Base-by-base conservation (phyloP, 2,797 vertebrate species). In the Fringilla coelebs region DNA sequence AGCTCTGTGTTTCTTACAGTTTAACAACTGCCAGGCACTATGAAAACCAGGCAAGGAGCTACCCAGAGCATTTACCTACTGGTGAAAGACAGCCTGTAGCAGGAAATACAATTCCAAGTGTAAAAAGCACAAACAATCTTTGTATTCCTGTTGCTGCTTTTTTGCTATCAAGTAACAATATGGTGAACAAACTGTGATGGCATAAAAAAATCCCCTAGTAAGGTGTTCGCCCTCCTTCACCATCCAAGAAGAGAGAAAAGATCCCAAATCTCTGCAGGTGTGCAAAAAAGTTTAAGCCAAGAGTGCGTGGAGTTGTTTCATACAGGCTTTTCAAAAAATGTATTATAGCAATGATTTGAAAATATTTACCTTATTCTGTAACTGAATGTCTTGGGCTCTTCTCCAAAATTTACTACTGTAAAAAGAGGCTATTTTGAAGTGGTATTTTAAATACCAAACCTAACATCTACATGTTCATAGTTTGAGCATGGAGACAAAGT, bases 301-400 rank as follows among this genome's bases (percentile, higher is more conserved):
- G 36, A 65, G 11, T 20, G 17, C 28, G 22, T n/a, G 28, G 21
- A 54, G 58, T 29, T 62, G 11, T 67, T 49, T 34, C 18, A 31
- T 18, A 19, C 1, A 1, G 12, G 18, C 20, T 60, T 89, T 32
- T 1, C 0, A 11, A 51, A 21, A 52, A 28, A 46, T 17, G 10
- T 32, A 66, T 43, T 73, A 38, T 2, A 67, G 14, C 32, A 51
- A 82, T 32, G 19, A 82, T 52, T 55, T 41, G 38, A 51, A 54
- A 89, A 71, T 3, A 60, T 34, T 58, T 7, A n/a, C 48, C 10
- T 36, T 13, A 66, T 71, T 84, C 60, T 32, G 24, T 51, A 75
- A 72, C 16, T 34, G n/a, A 57, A 38, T 63, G 77, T 60, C 21
- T 71, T 51, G 25, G 24, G 80, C 43, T 79, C 40, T 41, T 52